Base-by-base conservation (phyloP, 2,797 vertebrate species). In the Cottoperca gobio region DNA sequence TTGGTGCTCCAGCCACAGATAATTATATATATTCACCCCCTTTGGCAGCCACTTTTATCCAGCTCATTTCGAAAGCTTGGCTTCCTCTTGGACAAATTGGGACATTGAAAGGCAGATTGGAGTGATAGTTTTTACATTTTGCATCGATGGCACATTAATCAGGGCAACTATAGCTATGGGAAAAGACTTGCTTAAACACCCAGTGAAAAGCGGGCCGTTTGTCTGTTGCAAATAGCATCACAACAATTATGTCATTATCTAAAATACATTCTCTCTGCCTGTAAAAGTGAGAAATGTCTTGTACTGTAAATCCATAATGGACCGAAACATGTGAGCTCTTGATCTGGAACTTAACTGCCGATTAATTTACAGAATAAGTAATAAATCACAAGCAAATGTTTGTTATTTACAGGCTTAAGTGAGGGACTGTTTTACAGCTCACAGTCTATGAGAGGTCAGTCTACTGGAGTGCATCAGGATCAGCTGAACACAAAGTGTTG, bases 1-100 rank as follows among this genome's bases (percentile, higher is more conserved):
- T 91, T 88, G 81, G 86, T 58, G 77, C 85, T 90, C 76, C 83
- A 89, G 85, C 82, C 83, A 67, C 86, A 90, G 86, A 91, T 92
- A 91, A 92, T 92, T 92, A 88, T 91, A 91, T 90, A 91, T 90
- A 93, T 91, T 88, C 87, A 89, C 78, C 84, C 87, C 85, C 84
- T 76, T 91, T 91, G 90, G 91, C 91, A 90, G 86, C 81, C 81
- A 79, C 86, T 92, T 90, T 91, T 91, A 90, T 92, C 86, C 86
- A 71, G 81, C 88, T 93, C 88, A 84, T 91, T 91, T 90, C 79
- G 71, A 91, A 89, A 87, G 84, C 75, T 67, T 81, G 85, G 78
- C 88, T 87, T 88, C 80, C 84, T 90, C 84, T 83, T 78, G 82
- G 84, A 93, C 87, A 91, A 91, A 91, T 90, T 89, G 85, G 85